Base-by-base conservation (phyloP, 2,888 invertebrate species). In the Melanchra persicariae region DNA sequence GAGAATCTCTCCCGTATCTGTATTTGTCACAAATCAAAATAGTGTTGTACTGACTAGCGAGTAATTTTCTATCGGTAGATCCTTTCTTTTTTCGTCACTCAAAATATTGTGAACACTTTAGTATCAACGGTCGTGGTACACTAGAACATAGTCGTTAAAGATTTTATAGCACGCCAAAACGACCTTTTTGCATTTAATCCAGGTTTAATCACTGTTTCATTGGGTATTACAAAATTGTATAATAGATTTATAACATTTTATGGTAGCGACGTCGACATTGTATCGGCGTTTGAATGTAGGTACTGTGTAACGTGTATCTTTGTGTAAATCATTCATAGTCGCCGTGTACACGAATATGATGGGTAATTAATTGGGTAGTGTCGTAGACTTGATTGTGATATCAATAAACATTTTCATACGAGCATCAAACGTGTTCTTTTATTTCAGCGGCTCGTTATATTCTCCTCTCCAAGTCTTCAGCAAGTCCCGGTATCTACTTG, bases 401-500 rank as follows among this genome's bases (percentile, higher is more conserved):
- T 94, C 96, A 96, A 93, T 96, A 96, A 96, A 96, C 95, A 95
- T 95, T 96, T 96, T 96, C 96, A 95, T 96, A 96, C 96, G 95
- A 95, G 96, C 96, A 96, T 96, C 87, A 93, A 91, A 87, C 79
- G 15, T 64, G 55, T 79, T 40, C 85, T 89, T 88, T 88, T 70
- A 87, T 88, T 89, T 83, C 26, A 55, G 19, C 7, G 17, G 30
- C 30, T 40, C 58, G 12, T 58, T 51, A 30, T n/a, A 64, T 51
- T 54, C 37, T 52, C 19, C 7, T 45, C 19, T 45, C 19, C 40
- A 45, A 59, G 24, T 40, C 43, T 55, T 60, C 30, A 61, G 45
- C 12, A 37, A 45, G 40, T 7, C 30, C n/a, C 4, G 15, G 34
- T 43, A 59, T 66, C 65, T 19, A 17, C n/a, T 59, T 19, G 10